A percentile compares a stretch with the other conserved stretches of the same genome.
These are phyloP conservation scores for Apaloderma vittatum DNA, from an alignment of 2,113 vertebrate genomes.

Conservation along the genomic window DNA sequence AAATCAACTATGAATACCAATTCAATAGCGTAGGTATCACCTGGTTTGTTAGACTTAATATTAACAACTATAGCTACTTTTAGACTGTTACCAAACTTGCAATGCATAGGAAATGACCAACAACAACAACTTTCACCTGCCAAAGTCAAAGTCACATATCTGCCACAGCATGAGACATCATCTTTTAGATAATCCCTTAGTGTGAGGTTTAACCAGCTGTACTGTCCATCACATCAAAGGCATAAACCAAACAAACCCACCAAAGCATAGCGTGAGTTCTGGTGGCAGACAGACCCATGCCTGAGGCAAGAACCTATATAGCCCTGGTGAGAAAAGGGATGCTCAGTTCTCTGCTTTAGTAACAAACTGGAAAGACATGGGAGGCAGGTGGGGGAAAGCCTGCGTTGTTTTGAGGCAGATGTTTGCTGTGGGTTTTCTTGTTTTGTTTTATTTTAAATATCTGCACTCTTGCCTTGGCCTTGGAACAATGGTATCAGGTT, in stretches of 20 bases:
- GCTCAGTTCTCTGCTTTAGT: neutral
- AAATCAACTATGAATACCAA: neutral
- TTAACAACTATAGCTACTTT: neutral
- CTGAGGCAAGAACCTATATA: neutral
- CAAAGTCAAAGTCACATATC: neutral
- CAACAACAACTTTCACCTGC: neutral
- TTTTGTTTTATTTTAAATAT: neutral
- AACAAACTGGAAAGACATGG: accelerated
- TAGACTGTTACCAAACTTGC: neutral
- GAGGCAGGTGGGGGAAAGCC: accelerated
- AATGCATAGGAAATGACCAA: neutral
- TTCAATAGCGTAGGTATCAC: accelerated
- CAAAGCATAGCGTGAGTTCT: neutral
- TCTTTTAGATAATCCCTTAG: neutral
- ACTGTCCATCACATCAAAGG: neutral
- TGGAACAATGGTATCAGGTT: conserved; percentile 34
- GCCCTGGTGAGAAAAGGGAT: neutral
- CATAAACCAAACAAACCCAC: neutral
- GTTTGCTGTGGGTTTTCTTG: neutral
- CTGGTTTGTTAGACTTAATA: neutral
- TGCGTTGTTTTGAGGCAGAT: neutral
- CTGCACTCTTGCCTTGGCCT: neutral
- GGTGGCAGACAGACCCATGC: accelerated
- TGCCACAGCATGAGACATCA: neutral
- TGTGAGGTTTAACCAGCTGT: neutral